Evolutionary conservation across 2,113 vertebrate species (phyloP).

Genomic region (Takifugu flavidus): DNA sequence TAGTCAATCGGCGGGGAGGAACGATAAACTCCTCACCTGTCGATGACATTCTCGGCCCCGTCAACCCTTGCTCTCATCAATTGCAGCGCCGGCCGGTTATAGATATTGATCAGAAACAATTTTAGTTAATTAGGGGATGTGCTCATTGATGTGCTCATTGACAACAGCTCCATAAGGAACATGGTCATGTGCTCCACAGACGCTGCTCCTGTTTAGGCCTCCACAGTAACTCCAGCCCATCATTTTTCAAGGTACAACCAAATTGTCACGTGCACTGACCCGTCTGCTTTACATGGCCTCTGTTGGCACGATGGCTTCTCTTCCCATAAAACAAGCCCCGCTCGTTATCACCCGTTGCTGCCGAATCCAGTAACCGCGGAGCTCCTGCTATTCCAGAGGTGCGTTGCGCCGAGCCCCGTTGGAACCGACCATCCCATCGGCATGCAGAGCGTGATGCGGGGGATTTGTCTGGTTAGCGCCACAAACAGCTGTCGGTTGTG

Average conservation of each 20-base stretch:
- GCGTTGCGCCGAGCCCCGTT: constrained; percentile 11
- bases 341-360: constrained; percentile 40
- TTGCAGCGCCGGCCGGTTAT: constrained; percentile 53
- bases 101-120: constrained; percentile 71
- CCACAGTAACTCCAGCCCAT: constrained; percentile 15
- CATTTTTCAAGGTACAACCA: constrained; percentile 22
- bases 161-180: constrained; percentile 50
- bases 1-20: constrained; percentile 41
- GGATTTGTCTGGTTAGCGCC: constrained; percentile 51
- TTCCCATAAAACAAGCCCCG: constrained; percentile 19
- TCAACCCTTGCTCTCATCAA: constrained; percentile 58
- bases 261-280: background rate
- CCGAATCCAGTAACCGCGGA: constrained; percentile 13
- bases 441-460: constrained; percentile 50
- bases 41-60: constrained; percentile 58
- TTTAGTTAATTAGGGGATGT: constrained; percentile 76
- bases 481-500: constrained; percentile 39
- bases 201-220: constrained; percentile 10
- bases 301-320: constrained; percentile 25
- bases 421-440: constrained; percentile 37
- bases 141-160: constrained; percentile 62
- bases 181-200: constrained; percentile 19
- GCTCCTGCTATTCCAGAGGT: constrained; percentile 21
- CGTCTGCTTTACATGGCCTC: constrained; percentile 4
- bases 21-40: constrained; percentile 60